A percentile compares a stretch with the other conserved stretches of the same genome.
phyloP scores from a whole-genome alignment of 1,140 invertebrate species.

The Platyscapa corneri region DNA sequence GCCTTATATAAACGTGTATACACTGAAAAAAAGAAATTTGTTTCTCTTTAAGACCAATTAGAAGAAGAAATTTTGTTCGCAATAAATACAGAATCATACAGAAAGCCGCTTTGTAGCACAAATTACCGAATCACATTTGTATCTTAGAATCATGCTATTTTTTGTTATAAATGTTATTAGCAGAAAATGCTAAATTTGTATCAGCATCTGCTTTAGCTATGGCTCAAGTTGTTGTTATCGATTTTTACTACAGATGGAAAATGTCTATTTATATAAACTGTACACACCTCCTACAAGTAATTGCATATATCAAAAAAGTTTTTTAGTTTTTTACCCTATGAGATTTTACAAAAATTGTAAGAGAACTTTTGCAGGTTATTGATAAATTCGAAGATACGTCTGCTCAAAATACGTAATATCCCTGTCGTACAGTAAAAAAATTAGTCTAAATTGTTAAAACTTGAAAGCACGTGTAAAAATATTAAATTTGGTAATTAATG shows the following conservation, averaged over 20 bases:
- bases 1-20: not conserved
- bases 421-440: too few species aligned
- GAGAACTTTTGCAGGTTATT: not conserved
- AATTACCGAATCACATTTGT: not conserved
- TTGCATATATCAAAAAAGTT: not conserved
- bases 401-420: not conserved
- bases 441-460: too few species aligned
- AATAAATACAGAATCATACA: not conserved
- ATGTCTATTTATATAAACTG: not conserved
- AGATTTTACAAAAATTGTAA: not conserved
- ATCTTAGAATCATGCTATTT: not conserved
- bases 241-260: not conserved
- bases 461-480: too few species aligned
- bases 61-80: not conserved
- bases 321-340: not conserved
- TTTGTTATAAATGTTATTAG: not conserved
- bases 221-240: not conserved
- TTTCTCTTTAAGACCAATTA: constrained; percentile 1
- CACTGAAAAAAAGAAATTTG: not conserved
- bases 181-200: not conserved
- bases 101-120: not conserved
- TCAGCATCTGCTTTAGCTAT: not conserved
- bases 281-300: not conserved
- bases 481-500: too few species aligned
- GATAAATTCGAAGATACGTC: not conserved